Evolutionary conservation across 2,113 vertebrate species (phyloP).

Genomic region (Leptodactylus fuscus): DNA sequence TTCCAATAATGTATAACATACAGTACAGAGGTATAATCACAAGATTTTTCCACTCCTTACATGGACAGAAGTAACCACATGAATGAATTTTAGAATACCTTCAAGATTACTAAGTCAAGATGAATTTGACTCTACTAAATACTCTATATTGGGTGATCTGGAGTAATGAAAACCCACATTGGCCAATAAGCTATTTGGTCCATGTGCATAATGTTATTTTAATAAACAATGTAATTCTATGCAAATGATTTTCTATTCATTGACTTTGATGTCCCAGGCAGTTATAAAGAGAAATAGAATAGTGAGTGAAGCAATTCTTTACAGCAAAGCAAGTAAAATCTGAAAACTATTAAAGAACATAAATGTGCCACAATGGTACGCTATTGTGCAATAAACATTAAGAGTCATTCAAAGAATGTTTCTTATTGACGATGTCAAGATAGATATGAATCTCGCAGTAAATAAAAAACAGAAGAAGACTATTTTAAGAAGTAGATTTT

Average conservation of each 20-base stretch:
- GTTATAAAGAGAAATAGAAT: conserved; percentile 19
- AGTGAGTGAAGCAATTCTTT: conserved; percentile 38
- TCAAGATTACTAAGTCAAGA: not conserved
- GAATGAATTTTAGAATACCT: not conserved
- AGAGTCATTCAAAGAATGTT: conserved; percentile 32
- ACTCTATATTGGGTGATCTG: not conserved
- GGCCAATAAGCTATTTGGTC: not conserved
- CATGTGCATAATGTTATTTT: not conserved
- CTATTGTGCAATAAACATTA: conserved; percentile 41
- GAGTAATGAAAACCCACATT: not conserved
- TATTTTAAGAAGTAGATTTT: not conserved
- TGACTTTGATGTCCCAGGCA: conserved; percentile 15
- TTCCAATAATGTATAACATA: too few species aligned
- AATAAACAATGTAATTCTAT: not conserved
- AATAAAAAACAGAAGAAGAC: not conserved
- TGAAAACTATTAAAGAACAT: conserved; percentile 41
- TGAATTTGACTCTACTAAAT: not conserved
- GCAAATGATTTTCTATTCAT: not conserved
- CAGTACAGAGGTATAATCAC: too few species aligned
- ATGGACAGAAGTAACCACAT: not conserved
- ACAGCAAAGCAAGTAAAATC: conserved; percentile 34
- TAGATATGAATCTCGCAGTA: conserved; percentile 6
- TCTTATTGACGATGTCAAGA: conserved; percentile 23
- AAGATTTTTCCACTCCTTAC: too few species aligned
- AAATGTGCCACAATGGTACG: conserved; percentile 11